Evolutionary conservation across 2,797 vertebrate genomes (phyloP).

Genomic region (Malacoraja senta): DNA sequence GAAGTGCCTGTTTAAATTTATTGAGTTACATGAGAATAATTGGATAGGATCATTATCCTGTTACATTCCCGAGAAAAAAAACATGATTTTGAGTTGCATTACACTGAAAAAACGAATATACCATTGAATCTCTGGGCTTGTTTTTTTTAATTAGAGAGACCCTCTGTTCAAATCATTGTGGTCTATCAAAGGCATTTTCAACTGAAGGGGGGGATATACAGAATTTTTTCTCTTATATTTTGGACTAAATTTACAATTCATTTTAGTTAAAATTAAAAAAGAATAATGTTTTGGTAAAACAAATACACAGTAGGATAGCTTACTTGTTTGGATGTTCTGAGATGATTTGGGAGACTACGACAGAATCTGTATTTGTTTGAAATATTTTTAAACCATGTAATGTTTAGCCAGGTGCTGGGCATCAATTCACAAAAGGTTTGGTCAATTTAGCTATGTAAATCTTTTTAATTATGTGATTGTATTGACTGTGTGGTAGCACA

Average conservation of each 20-base stretch:
- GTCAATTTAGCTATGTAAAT: background rate
- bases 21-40: no score
- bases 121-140: no score
- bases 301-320: background rate
- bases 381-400: background rate
- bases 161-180: background rate
- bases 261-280: background rate
- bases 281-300: background rate
- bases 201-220: background rate
- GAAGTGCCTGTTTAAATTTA: no score
- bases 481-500: background rate
- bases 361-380: background rate
- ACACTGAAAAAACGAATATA: no score
- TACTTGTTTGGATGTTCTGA: background rate
- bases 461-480: background rate
- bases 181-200: background rate
- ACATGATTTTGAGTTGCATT: no score
- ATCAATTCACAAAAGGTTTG: background rate
- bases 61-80: no score
- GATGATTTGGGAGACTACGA: background rate
- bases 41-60: no score
- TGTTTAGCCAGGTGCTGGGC: conserved; percentile 20
- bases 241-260: background rate
- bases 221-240: background rate
- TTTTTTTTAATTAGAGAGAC: background rate